A percentile compares a stretch with the other conserved stretches of the same genome.
Conservation (phyloP, 2,113 vertebrate species). For the Ciconia maguari region DNA sequence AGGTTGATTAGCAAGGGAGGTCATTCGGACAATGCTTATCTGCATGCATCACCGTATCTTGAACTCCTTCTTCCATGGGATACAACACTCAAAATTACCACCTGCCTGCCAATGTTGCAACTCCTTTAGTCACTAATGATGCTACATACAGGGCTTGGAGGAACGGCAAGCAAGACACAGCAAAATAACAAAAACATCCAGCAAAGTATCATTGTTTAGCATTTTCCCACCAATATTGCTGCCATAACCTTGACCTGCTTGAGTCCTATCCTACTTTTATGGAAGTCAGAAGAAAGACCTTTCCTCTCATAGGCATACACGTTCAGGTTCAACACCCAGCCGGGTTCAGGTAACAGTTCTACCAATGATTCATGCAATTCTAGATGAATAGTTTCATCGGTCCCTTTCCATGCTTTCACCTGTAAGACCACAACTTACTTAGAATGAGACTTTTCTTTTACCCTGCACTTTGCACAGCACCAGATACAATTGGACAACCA, state of each 20-base stretch:
- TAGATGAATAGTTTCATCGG: neutral
- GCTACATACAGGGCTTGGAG: neutral
- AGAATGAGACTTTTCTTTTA: neutral
- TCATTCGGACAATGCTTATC: neutral
- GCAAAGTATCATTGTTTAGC: neutral
- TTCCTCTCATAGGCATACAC: rapidly evolving
- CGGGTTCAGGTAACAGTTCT: neutral
- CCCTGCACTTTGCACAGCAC: neutral
- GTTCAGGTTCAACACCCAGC: neutral
- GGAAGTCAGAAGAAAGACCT: neutral
- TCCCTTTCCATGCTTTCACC: neutral
- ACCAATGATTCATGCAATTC: rapidly evolving
- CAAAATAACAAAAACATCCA: rapidly evolving
- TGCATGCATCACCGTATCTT: neutral
- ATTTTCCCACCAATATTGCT: neutral
- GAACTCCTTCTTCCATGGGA: neutral
- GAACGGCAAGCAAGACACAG: rapidly evolving
- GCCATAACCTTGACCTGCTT: too few relatives aligned
- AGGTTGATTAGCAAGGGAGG: neutral
- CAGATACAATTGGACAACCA: neutral
- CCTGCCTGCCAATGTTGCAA: rapidly evolving
- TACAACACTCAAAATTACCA: neutral
- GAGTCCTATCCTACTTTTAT: rapidly evolving
- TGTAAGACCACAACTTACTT: neutral
- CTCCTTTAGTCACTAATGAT: neutral